Conservation (phyloP, 2,888 invertebrate genomes). For the Panzeria rudis region DNA sequence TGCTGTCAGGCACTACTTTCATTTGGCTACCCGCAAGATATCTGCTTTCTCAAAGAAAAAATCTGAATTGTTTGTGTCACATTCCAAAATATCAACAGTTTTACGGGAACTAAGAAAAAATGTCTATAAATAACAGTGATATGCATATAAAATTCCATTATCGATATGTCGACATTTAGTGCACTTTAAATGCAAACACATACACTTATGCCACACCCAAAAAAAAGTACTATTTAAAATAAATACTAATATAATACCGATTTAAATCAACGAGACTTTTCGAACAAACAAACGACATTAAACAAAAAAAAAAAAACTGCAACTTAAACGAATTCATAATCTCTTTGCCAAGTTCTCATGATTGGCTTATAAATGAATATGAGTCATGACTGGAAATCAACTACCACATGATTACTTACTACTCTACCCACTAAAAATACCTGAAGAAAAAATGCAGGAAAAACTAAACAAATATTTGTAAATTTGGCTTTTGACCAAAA, state of each 20-base stretch:
- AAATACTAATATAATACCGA: conserved; percentile 39
- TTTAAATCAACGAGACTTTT: conserved; percentile 47
- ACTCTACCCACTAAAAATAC: conserved; percentile 29
- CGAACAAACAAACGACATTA: conserved; percentile 32
- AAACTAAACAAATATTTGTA: conserved; percentile 62
- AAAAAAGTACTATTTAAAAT: not conserved
- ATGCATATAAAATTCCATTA: conserved; percentile 26
- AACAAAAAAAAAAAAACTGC: conserved; percentile 11
- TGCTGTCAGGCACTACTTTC: not conserved
- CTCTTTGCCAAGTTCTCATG: conserved; percentile 71
- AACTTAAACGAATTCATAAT: conserved; percentile 40
- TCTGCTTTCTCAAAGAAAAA: not conserved
- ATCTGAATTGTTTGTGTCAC: not conserved
- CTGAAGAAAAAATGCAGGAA: conserved; percentile 21
- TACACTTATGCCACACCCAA: conserved; percentile 58
- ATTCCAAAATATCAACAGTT: not conserved
- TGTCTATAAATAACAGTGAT: conserved; percentile 47
- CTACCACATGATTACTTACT: conserved; percentile 24
- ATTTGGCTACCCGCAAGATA: not conserved
- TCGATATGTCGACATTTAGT: conserved; percentile 50
- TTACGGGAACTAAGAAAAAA: not conserved
- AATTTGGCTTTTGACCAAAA: conserved; percentile 71
- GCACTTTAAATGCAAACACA: conserved; percentile 20
- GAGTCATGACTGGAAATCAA: conserved; percentile 61
- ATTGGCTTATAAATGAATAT: conserved; percentile 68